Conservation (phyloP, 1,140 invertebrate genomes). For the Ips typographus region DNA sequence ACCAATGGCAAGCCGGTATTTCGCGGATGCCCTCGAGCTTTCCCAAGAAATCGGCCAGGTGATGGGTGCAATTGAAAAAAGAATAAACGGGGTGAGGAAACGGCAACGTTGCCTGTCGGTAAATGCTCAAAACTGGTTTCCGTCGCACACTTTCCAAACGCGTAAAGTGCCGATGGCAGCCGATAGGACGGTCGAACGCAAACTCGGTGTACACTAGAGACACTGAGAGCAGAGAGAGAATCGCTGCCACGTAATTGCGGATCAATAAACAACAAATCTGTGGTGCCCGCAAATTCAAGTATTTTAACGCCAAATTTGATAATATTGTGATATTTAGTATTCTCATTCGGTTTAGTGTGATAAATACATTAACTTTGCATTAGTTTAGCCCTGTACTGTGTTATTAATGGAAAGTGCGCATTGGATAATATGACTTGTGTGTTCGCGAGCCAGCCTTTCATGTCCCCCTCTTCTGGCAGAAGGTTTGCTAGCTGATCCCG, state of each 20-base stretch:
- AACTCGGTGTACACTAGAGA: not conserved
- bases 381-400: slow-evolving; percentile 22
- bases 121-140: slow-evolving; percentile 41
- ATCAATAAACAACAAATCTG: slow-evolving; percentile 49
- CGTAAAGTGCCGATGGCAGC: slow-evolving; percentile 25
- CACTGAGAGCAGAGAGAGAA: slow-evolving; percentile 15
- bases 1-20: too few species aligned
- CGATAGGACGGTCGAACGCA: slow-evolving; percentile 15
- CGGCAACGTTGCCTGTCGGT: slow-evolving; percentile 31
- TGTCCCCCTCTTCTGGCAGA: slow-evolving; percentile 41
- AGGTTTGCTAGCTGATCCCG: slow-evolving; percentile 42
- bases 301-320: slow-evolving; percentile 52
- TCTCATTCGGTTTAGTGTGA: slow-evolving; percentile 47
- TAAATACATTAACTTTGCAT: slow-evolving; percentile 43
- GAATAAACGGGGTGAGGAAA: too few species aligned
- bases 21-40: too few species aligned
- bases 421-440: slow-evolving; percentile 43
- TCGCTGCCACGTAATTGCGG: slow-evolving; percentile 49
- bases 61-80: too few species aligned
- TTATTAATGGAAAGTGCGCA: slow-evolving; percentile 37
- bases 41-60: too few species aligned
- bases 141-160: slow-evolving; percentile 41
- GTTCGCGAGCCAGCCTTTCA: slow-evolving; percentile 39
- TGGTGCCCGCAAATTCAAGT: slow-evolving; percentile 48
- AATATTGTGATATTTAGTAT: slow-evolving; percentile 53